Percentiles rank a stretch among this genome's conserved stretches.
Conservation (phyloP, 2,113 vertebrate species). For the Calidris pygmaea region DNA sequence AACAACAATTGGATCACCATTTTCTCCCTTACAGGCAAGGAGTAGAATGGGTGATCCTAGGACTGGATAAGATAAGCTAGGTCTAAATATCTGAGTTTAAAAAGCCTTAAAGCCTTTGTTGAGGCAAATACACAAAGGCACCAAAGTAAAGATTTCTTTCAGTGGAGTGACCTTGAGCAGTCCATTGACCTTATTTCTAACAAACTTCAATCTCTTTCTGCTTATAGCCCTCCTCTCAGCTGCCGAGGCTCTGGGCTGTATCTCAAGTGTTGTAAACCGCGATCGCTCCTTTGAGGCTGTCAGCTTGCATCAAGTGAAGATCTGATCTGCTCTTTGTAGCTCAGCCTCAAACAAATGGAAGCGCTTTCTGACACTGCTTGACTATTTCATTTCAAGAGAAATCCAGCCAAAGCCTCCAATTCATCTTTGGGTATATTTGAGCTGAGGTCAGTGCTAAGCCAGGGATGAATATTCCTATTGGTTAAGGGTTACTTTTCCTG, state of each 20-base stretch:
- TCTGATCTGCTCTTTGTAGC: not conserved
- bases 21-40: not conserved
- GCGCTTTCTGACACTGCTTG: not conserved
- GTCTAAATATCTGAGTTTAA: not conserved
- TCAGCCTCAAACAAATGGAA: not conserved
- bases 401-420: not conserved
- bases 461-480: not conserved
- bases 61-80: not conserved
- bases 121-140: not conserved
- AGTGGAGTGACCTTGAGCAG: not conserved
- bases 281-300: not conserved
- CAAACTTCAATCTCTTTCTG: not conserved
- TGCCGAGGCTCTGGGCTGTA: not conserved
- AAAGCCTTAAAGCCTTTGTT: not conserved
- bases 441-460: not conserved
- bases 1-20: not conserved
- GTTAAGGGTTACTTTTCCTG: not conserved
- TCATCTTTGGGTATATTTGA: not conserved
- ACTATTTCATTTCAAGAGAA: not conserved
- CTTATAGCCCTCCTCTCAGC: not conserved
- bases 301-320: not conserved
- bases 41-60: not conserved
- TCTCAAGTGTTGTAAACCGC: not conserved
- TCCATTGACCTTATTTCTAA: not conserved
- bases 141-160: not conserved